Evolutionary conservation across 2,797 vertebrate genomes (phyloP).

Genomic region (Anguilla anguilla): DNA sequence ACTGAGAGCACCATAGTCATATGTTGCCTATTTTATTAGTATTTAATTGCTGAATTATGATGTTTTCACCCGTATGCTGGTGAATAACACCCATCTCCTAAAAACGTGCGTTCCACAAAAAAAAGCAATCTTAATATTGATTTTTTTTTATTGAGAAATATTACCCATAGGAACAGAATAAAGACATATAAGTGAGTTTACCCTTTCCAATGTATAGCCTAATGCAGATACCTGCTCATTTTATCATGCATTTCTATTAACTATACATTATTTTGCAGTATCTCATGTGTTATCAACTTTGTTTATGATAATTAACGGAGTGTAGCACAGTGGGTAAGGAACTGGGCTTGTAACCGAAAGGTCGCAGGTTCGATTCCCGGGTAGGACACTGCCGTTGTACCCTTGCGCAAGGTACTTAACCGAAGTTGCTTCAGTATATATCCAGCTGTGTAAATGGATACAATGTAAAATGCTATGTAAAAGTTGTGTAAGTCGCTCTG

Average conservation of each 20-base stretch:
- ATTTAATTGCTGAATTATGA: neutral
- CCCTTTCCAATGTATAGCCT: neutral
- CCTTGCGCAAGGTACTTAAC: too few species aligned
- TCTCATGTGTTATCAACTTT: neutral
- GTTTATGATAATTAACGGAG: too few species aligned
- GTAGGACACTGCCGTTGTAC: too few species aligned
- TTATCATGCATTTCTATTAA: neutral
- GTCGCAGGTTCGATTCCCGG: too few species aligned
- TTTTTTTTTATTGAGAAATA: neutral
- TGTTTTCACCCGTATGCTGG: neutral
- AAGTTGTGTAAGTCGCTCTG: too few species aligned
- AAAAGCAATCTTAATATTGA: neutral
- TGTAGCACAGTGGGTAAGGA: too few species aligned
- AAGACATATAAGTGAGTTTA: neutral
- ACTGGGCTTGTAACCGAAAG: too few species aligned
- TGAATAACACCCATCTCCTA: neutral
- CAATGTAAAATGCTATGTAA: too few species aligned
- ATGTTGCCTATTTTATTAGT: neutral
- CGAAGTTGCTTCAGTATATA: too few species aligned
- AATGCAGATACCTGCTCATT: too few species aligned
- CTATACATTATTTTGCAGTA: neutral
- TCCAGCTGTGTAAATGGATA: too few species aligned
- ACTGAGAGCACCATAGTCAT: constrained; percentile 17
- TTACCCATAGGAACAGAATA: neutral
- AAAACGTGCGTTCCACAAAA: neutral